Evolutionary conservation across 1,140 invertebrate species (phyloP).

Genomic region (Chionoecetes opilio): DNA sequence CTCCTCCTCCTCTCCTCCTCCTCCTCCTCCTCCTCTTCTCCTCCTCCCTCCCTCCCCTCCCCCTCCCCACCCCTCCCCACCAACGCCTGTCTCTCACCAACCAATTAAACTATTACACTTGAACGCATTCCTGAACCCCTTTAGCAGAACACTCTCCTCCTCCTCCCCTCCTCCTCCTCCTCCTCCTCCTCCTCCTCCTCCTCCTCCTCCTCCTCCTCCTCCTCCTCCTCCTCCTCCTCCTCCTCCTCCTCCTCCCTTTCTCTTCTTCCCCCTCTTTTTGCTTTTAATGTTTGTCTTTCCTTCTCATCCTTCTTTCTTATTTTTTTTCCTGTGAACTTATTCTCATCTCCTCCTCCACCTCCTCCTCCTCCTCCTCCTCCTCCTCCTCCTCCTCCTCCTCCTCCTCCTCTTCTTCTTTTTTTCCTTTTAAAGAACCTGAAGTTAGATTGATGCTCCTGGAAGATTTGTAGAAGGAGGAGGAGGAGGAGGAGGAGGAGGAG

Average conservation of each 20-base stretch:
- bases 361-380: slow-evolving; percentile 37
- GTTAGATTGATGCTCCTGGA: slow-evolving; percentile 7
- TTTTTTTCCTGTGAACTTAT: not conserved
- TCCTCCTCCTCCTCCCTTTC: not conserved
- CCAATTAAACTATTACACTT: slow-evolving; percentile 71
- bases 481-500: not conserved
- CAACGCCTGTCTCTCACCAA: slow-evolving; percentile 48
- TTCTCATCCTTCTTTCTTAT: slow-evolving; percentile 4
- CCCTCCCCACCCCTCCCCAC: not conserved
- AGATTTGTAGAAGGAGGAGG: not conserved
- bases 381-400: slow-evolving; percentile 33
- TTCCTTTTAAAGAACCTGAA: not conserved
- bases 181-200: not conserved
- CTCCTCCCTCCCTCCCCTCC: not conserved
- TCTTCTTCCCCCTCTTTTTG: not conserved
- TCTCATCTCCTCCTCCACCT: no score
- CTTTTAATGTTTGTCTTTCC: not conserved
- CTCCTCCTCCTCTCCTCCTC: not conserved
- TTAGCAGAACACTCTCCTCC: not conserved
- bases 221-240: not conserved
- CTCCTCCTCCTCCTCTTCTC: not conserved
- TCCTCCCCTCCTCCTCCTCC: slow-evolving; percentile 31
- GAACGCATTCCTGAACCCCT: slow-evolving; percentile 51
- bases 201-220: slow-evolving; percentile 20
- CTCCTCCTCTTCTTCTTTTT: not conserved